Conservation (phyloP, 2,888 invertebrate genomes). For the Drosophila barbarae region DNA sequence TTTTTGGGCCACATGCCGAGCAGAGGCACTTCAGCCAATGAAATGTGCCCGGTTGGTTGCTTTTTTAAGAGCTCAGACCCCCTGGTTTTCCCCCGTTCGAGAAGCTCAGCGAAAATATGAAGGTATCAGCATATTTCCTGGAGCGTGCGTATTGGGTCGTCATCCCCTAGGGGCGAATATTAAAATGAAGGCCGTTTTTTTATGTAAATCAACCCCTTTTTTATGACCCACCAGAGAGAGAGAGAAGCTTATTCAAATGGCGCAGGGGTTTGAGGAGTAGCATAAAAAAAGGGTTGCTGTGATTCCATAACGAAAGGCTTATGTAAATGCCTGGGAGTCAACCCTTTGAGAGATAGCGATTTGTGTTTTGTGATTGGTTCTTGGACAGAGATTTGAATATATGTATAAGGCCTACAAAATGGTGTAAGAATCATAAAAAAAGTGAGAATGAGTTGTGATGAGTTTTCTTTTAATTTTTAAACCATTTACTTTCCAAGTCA, state of each 20-base stretch:
- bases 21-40: conserved; percentile 60
- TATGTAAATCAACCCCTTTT: conserved; percentile 78
- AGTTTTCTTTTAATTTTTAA: background rate
- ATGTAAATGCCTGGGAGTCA: conserved; percentile 61
- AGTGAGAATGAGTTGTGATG: background rate
- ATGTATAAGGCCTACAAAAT: conserved; percentile 34
- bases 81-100: background rate
- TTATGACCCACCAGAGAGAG: conserved; percentile 46
- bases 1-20: conserved; percentile 51
- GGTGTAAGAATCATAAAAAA: conserved; percentile 1
- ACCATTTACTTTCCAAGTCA: background rate
- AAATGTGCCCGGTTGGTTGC: conserved; percentile 52
- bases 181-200: conserved; percentile 73
- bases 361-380: conserved; percentile 53
- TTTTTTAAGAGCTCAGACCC: conserved; percentile 45
- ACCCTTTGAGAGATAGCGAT: conserved; percentile 59
- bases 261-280: conserved; percentile 9
- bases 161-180: conserved; percentile 60
- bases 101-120: conserved; percentile 18
- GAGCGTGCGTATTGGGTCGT: conserved; percentile 57
- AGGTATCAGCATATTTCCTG: conserved; percentile 52
- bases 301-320: conserved; percentile 62
- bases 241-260: conserved; percentile 71
- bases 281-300: conserved; percentile 68
- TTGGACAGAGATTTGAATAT: conserved; percentile 29